These are phyloP conservation scores for Stratiomys singularior DNA, from an alignment of 2,888 invertebrate species.

Conservation along the genomic window DNA sequence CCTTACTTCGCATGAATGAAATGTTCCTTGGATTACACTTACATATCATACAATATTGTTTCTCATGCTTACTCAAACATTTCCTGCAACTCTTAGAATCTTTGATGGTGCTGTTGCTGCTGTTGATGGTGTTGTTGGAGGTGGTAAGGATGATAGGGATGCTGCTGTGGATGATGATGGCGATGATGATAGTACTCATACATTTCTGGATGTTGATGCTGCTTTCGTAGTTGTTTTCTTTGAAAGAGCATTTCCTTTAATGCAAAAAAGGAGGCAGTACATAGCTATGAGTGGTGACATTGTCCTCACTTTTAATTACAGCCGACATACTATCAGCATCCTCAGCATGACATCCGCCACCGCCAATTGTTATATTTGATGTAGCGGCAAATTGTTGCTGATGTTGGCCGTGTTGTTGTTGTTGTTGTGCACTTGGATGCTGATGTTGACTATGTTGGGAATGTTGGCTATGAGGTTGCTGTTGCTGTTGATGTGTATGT, in stretches of 20 bases:
- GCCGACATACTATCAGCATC: constrained; percentile 58
- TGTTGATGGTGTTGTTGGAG: constrained; percentile 12
- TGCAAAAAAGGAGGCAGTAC: constrained; percentile 67
- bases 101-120: background rate
- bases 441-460: constrained; percentile 9
- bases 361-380: constrained; percentile 55
- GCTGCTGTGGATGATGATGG: background rate
- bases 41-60: background rate
- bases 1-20: too few relatives aligned
- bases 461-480: background rate
- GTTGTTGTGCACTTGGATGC: constrained; percentile 32
- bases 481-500: constrained; percentile 52
- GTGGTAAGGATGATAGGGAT: constrained; percentile 11
- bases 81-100: background rate
- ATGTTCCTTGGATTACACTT: too few relatives aligned
- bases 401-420: constrained; percentile 50
- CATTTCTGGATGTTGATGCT: constrained; percentile 51
- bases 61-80: background rate
- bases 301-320: constrained; percentile 65
- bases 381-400: constrained; percentile 50
- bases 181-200: background rate
- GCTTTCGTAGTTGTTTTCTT: constrained; percentile 58
- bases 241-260: constrained; percentile 65
- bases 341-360: constrained; percentile 53
- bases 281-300: constrained; percentile 64